Percentiles rank a stretch among this genome's conserved stretches.
Conservation (phyloP, 2,888 invertebrate genomes). For the Machimus atricapillus region DNA sequence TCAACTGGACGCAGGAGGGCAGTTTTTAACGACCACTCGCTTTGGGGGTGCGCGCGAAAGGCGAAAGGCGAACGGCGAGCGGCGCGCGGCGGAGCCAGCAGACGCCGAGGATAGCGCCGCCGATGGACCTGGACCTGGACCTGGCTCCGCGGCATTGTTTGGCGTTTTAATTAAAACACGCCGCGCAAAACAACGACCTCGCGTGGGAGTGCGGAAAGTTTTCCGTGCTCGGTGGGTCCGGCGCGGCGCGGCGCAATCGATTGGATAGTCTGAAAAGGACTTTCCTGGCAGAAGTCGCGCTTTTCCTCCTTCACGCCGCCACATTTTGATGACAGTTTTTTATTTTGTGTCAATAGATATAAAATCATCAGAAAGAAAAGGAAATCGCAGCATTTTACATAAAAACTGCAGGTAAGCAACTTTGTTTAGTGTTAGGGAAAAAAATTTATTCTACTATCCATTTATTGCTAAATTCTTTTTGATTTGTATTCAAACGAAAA, state of each 20-base stretch:
- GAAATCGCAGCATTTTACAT: too few relatives aligned
- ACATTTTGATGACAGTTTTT: not conserved
- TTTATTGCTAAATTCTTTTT: too few relatives aligned
- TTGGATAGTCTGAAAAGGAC: not conserved
- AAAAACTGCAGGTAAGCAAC: too few relatives aligned
- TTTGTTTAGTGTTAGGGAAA: too few relatives aligned
- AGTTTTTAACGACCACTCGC: not conserved
- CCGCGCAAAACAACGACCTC: not conserved
- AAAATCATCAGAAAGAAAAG: too few relatives aligned
- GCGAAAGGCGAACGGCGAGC: not conserved
- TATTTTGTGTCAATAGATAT: too few relatives aligned
- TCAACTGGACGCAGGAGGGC: constrained; percentile 12
- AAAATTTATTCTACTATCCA: too few relatives aligned
- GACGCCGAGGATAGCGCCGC: not conserved
- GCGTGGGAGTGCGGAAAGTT: not conserved
- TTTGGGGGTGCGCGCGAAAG: not conserved
- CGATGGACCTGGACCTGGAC: not conserved
- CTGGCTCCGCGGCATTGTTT: not conserved
- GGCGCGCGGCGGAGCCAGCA: not conserved
- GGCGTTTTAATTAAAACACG: constrained; percentile 27
- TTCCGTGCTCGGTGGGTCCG: not conserved
- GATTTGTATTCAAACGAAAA: too few relatives aligned
- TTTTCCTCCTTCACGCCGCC: not conserved
- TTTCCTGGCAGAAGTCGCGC: not conserved
- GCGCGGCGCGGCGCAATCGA: not conserved